A percentile compares a stretch with the other conserved stretches of the same genome.
phyloP scores from a whole-genome alignment of 2,888 invertebrate genomes.

The Mongoloraphidia duomilia region DNA sequence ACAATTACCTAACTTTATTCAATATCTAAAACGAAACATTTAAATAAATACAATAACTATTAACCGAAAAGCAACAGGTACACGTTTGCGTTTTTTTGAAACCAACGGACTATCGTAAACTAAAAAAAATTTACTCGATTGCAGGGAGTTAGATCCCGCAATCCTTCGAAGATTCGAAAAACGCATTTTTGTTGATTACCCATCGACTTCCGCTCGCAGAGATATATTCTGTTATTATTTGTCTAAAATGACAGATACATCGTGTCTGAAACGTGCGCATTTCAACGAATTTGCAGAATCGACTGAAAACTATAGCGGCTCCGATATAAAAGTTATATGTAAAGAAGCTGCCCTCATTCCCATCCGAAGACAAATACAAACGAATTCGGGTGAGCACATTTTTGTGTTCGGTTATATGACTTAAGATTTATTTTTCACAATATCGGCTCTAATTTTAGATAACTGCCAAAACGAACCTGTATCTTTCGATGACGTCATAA shows the following conservation, averaged over 20 bases:
- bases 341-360: conserved; percentile 80
- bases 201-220: conserved; percentile 47
- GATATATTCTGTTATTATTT: conserved; percentile 52
- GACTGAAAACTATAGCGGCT: conserved; percentile 73
- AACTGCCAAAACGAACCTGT: conserved; percentile 15
- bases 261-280: conserved; percentile 31
- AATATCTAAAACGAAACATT: too few relatives aligned
- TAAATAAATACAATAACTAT: too few relatives aligned
- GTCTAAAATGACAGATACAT: conserved; percentile 31
- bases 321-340: conserved; percentile 73
- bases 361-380: conserved; percentile 47
- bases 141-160: conserved; percentile 71
- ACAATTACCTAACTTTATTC: too few relatives aligned
- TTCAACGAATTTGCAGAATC: conserved; percentile 33
- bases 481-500: conserved; percentile 30
- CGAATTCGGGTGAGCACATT: conserved; percentile 26
- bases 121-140: neutral
- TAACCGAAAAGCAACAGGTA: too few relatives aligned
- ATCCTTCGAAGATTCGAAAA: conserved; percentile 80
- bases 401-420: conserved; percentile 4
- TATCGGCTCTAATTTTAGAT: neutral
- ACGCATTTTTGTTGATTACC: conserved; percentile 66
- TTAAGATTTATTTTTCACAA: neutral
- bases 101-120: neutral
- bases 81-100: too few relatives aligned